Evolutionary conservation across 2,888 invertebrate genomes (phyloP), one percentile per base, ranked within the genome.

Genomic region (Chelonus formosanus): DNA sequence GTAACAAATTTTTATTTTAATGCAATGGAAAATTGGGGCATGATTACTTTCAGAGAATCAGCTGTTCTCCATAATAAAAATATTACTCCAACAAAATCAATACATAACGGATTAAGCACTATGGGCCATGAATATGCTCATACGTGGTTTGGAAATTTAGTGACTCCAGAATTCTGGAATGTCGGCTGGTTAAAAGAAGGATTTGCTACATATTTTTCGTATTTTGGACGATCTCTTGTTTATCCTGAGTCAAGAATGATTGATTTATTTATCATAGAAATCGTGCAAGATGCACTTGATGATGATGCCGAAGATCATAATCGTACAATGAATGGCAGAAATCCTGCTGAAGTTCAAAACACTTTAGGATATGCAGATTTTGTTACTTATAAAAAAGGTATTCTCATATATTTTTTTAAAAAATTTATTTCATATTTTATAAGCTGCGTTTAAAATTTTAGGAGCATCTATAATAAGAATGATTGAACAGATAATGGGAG

Each of bases 1-100:
- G 89, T 96, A 4, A 93, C 95, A 0, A 93, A 95, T 76, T 95
- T 95, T 78, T 88, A 90, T 55, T 91, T 92, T 72, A 91, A 92
- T 44, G 96, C 95, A 35, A 96, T 96, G 95, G 96, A 96, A 81
- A 97, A 96, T 79, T 96, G 96, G 95, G 96, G 96, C 3, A 83
- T 96, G 67, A 91, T 94, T 60, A 93, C 93, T 2, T 94, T 91
- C 85, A 88, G 89, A 6, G 79, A 80, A 36, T 72, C 77, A 1
- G 71, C 70, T 6, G 63, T 76, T 3, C 62, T 78, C 10, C 65
- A 70, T 63, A 67, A 70, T 4, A 20, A 61, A 7, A 65, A 54
- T 0, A 40, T 63, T 0, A 75, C 76, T 0, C 74, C 76, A 8
- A 72, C 71, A 1, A 56, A 10, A 10, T 56, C 63, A 6, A 57